Conservation (phyloP, 2,888 invertebrate species). For the Rotaria macrura region DNA sequence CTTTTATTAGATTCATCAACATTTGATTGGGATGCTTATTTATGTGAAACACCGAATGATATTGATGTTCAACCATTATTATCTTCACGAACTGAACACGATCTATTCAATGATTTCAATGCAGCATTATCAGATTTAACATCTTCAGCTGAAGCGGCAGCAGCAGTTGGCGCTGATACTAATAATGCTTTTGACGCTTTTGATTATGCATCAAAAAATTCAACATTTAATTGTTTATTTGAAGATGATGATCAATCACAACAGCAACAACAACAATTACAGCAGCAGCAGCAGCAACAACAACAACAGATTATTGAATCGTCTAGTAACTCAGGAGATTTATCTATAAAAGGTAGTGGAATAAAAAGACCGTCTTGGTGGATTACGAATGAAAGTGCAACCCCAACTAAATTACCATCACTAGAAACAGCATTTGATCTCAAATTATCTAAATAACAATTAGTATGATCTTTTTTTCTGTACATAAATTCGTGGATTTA, state of each 20-base stretch:
- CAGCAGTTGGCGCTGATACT: neutral
- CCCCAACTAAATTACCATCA: neutral
- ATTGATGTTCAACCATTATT: slow-evolving; percentile 10
- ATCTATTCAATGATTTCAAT: slow-evolving; percentile 23
- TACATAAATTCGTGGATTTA: neutral
- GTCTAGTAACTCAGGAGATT: slow-evolving; percentile 37
- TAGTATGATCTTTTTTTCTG: neutral
- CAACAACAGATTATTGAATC: neutral
- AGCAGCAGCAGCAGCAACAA: neutral
- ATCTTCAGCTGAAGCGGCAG: neutral
- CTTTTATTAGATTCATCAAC: neutral
- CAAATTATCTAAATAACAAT: slow-evolving; percentile 2
- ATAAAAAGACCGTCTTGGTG: slow-evolving; percentile 49
- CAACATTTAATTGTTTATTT: slow-evolving; percentile 10
- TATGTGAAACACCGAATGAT: slow-evolving; percentile 3
- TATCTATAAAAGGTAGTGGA: slow-evolving; percentile 45
- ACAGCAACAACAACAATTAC: too few species aligned
- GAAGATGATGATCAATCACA: neutral
- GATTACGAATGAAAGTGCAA: slow-evolving; percentile 37
- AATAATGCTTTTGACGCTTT: neutral
- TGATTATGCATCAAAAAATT: neutral
- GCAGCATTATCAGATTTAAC: neutral
- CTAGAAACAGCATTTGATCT: slow-evolving; percentile 20
- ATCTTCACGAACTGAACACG: neutral
- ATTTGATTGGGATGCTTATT: slow-evolving; percentile 5